Percentiles rank a stretch among this genome's conserved stretches.
These are phyloP conservation scores for Recurvirostra avosetta DNA, from an alignment of 2,113 vertebrate species.

Conservation along the genomic window DNA sequence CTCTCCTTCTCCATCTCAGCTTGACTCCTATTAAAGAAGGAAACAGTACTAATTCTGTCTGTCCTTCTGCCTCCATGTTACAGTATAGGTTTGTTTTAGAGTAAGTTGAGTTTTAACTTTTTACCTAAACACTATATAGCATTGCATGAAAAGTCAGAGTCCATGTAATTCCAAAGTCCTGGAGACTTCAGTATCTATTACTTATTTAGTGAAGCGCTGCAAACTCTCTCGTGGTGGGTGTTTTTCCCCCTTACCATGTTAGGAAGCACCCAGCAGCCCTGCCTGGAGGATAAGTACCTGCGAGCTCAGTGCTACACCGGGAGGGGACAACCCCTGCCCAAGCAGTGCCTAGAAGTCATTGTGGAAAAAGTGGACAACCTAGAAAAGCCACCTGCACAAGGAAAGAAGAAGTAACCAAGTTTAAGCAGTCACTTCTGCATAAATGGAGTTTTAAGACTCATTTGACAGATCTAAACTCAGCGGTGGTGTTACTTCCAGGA, in stretches of 20 bases:
- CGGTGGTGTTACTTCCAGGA: rapidly evolving
- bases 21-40: background rate
- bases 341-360: background rate
- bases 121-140: background rate
- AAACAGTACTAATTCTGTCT: background rate
- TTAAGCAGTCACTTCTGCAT: background rate
- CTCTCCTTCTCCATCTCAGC: background rate
- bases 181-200: background rate
- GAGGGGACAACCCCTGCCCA: background rate
- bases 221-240: rapidly evolving
- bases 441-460: background rate
- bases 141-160: background rate
- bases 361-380: background rate
- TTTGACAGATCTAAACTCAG: background rate
- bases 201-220: background rate
- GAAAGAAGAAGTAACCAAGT: background rate
- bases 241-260: background rate
- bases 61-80: background rate
- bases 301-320: background rate
- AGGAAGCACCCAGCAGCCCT: background rate
- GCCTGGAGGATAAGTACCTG: background rate
- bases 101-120: background rate
- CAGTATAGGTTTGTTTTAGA: background rate
- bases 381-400: background rate
- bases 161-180: background rate